Percentiles rank a stretch among this genome's conserved stretches.
These are phyloP conservation scores for Microtus ochrogaster DNA, from an alignment of 2,113 vertebrate species.

Conservation along the genomic window DNA sequence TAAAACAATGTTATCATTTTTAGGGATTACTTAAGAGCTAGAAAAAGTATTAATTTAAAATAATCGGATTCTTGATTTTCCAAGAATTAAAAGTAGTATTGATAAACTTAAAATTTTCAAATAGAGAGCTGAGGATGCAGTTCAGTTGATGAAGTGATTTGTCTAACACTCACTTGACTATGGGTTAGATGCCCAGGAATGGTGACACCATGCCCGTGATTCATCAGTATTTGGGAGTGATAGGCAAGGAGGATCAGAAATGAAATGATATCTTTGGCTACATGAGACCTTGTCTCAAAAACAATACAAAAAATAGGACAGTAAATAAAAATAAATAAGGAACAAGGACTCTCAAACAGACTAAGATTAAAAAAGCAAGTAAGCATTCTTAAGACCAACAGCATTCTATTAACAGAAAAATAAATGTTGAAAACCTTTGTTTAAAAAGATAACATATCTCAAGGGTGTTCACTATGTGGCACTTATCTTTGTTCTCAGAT, in stretches of 20 bases:
- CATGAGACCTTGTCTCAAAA: background rate
- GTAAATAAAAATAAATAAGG: background rate
- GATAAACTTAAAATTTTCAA: background rate
- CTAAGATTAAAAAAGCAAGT: background rate
- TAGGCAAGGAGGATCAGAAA: background rate
- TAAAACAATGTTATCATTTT: conserved; percentile 35
- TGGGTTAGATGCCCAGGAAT: background rate
- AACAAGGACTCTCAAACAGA: background rate
- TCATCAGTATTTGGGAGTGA: background rate
- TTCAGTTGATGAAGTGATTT: background rate
- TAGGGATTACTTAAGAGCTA: background rate
- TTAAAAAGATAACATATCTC: background rate
- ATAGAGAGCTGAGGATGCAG: background rate
- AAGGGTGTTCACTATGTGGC: background rate
- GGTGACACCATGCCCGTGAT: background rate
- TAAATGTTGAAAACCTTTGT: conserved; percentile 25
- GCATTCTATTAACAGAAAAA: background rate
- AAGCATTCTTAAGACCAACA: background rate
- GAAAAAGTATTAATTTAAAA: conserved; percentile 22
- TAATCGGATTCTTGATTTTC: background rate
- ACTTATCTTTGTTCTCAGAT: background rate
- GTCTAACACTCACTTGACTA: no score
- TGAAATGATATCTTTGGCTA: background rate
- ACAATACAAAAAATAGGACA: background rate
- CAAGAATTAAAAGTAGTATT: background rate